Conservation (phyloP, 2,797 vertebrate genomes). For the Thaleichthys pacificus region DNA sequence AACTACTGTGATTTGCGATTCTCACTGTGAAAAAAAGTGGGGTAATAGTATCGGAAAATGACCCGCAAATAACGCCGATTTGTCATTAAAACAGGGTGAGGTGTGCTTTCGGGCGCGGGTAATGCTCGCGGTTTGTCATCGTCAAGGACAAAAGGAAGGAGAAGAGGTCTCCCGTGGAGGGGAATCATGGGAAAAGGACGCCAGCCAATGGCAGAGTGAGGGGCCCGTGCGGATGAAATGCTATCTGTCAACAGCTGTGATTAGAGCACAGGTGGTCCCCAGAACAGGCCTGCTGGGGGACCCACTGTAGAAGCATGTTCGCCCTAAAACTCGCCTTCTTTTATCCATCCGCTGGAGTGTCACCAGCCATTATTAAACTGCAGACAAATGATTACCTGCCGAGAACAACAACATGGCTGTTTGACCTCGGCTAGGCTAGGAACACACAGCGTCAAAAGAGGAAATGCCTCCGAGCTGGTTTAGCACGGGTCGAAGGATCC, state of each 20-base stretch:
- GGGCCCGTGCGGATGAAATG: constrained; percentile 23
- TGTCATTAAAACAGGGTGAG: constrained; percentile 27
- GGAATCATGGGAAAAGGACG: constrained; percentile 6
- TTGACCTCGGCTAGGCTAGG: too few relatives aligned
- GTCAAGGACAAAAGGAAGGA: constrained; percentile 8
- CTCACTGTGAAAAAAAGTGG: constrained; percentile 5
- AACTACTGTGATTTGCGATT: constrained; percentile 13
- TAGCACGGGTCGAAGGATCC: too few relatives aligned
- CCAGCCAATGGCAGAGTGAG: constrained; percentile 17
- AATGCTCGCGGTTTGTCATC: constrained; percentile 9
- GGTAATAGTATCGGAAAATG: constrained; percentile 21
- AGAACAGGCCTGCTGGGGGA: background rate
- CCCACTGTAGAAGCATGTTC: background rate
- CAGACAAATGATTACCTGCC: too few relatives aligned
- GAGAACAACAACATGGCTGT: background rate
- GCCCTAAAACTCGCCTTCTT: background rate
- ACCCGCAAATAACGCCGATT: constrained; percentile 25
- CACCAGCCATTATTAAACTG: background rate
- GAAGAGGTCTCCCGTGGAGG: background rate
- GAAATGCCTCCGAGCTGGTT: too few relatives aligned
- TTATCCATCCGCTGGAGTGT: background rate
- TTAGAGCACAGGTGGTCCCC: background rate
- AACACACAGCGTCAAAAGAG: too few relatives aligned
- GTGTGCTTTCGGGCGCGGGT: constrained; percentile 5
- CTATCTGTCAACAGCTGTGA: constrained; percentile 18